Conservation (phyloP, 2,888 invertebrate genomes). For the Drosophila robusta region DNA sequence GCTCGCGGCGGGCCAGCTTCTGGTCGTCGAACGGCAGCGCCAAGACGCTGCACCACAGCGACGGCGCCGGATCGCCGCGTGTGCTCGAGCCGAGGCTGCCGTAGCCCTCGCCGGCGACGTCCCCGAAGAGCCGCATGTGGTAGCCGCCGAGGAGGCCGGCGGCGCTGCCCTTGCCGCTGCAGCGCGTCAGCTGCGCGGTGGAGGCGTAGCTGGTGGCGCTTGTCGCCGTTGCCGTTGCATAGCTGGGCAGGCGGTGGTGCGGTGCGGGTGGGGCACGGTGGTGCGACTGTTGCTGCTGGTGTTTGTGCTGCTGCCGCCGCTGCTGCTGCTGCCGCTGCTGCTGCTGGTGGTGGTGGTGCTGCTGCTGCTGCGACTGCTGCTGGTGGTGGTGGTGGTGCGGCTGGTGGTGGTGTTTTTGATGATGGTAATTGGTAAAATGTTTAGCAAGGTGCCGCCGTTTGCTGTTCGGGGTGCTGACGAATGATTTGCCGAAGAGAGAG, state of each 20-base stretch:
- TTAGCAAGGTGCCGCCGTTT: conserved; percentile 84
- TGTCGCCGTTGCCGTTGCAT: conserved; percentile 73
- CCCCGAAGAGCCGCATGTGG: conserved; percentile 44
- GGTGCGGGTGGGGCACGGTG: background rate
- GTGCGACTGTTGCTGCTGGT: conserved; percentile 24
- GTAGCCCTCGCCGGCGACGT: conserved; percentile 36
- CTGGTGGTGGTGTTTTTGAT: conserved; percentile 61
- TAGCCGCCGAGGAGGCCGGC: conserved; percentile 29
- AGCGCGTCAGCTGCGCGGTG: conserved; percentile 68
- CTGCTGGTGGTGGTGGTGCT: conserved; percentile 22
- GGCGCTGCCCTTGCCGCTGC: conserved; percentile 29
- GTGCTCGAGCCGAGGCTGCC: conserved; percentile 70
- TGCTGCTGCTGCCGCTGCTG: conserved; percentile 27
- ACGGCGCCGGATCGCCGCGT: conserved; percentile 87
- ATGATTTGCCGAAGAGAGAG: conserved; percentile 61
- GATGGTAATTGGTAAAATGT: conserved; percentile 77
- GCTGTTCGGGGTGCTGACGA: conserved; percentile 83
- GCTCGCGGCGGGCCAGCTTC: conserved; percentile 94
- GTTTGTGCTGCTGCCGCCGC: conserved; percentile 21
- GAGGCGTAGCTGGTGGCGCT: conserved; percentile 75
- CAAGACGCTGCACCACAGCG: conserved; percentile 95
- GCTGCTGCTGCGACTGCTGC: conserved; percentile 21
- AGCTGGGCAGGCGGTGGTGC: conserved; percentile 61
- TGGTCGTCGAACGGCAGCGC: conserved; percentile 97
- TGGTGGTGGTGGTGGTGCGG: conserved; percentile 33